Conservation (phyloP, 2,888 invertebrate genomes). For the Celastrina argiolus region DNA sequence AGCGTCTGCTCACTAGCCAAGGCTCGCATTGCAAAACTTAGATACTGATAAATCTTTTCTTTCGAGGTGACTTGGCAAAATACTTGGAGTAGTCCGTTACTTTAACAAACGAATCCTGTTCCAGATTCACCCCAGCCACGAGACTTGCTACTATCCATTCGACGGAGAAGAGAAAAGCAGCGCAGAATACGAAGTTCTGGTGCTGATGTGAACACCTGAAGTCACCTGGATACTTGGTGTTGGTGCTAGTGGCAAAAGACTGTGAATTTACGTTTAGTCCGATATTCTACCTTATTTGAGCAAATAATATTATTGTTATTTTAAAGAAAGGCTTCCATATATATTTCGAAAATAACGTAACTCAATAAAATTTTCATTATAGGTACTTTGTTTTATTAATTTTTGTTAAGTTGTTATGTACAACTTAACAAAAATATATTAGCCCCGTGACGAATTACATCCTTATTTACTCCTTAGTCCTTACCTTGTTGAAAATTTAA, state of each 20-base stretch:
- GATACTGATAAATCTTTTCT: no score
- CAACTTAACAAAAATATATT: no score
- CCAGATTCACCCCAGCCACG: slow-evolving; percentile 81
- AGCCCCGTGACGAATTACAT: no score
- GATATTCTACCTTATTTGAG: no score
- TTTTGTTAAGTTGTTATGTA: neutral
- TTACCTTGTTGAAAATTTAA: no score
- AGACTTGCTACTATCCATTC: slow-evolving; percentile 81
- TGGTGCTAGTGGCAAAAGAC: slow-evolving; percentile 9
- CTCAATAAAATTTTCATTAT: neutral
- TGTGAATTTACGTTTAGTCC: neutral
- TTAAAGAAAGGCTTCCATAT: neutral
- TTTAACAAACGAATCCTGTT: no score
- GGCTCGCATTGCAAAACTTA: no score
- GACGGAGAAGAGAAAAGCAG: slow-evolving; percentile 82
- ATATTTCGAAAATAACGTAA: neutral
- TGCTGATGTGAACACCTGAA: slow-evolving; percentile 51
- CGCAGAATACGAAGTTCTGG: slow-evolving; percentile 83
- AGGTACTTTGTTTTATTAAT: neutral
- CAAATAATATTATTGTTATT: no score
- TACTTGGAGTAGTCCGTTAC: no score
- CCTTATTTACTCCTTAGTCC: no score
- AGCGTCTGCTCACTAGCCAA: no score
- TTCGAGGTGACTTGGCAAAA: no score
- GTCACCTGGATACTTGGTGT: neutral